phyloP scores from a whole-genome alignment of 2,113 vertebrate genomes.

The Pollachius pollachius region DNA sequence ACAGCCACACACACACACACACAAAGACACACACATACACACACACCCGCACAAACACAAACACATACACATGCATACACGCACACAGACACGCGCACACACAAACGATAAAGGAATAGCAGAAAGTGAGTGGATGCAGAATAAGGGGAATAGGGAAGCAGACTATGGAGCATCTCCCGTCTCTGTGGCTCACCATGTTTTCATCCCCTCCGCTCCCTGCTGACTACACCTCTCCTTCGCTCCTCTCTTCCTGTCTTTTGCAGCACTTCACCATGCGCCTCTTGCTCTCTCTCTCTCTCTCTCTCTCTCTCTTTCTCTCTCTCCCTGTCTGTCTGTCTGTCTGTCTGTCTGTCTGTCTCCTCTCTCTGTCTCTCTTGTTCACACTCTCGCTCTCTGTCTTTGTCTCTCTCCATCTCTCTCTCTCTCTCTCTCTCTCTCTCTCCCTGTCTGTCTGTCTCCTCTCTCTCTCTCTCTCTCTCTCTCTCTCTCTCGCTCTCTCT shows the following conservation, averaged over 20 bases:
- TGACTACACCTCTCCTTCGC: conserved; percentile 26
- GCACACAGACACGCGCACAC: not conserved
- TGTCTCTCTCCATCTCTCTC: too few relatives aligned
- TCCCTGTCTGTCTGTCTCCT: too few relatives aligned
- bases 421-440: too few relatives aligned
- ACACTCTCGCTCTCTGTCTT: not conserved
- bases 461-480: not conserved
- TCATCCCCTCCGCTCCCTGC: conserved; percentile 22
- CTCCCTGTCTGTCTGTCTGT: too few relatives aligned
- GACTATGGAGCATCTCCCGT: conserved; percentile 15
- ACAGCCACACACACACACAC: too few relatives aligned
- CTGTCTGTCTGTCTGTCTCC: too few relatives aligned
- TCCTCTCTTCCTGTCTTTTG: conserved; percentile 15
- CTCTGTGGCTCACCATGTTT: not conserved
- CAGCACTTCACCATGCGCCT: conserved; percentile 10
- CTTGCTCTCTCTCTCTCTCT: not conserved
- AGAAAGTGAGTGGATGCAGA: conserved; percentile 5
- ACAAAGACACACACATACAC: too few relatives aligned
- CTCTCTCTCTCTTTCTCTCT: too few relatives aligned
- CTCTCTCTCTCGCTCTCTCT: not conserved
- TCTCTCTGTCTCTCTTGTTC: too few relatives aligned
- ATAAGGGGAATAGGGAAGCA: conserved; percentile 10
- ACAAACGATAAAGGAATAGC: conserved; percentile 5
- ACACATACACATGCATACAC: not conserved
- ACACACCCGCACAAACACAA: conserved; percentile 3